Base-by-base conservation (phyloP, 2,797 vertebrate species). In the Coranthus polyacanthus region DNA sequence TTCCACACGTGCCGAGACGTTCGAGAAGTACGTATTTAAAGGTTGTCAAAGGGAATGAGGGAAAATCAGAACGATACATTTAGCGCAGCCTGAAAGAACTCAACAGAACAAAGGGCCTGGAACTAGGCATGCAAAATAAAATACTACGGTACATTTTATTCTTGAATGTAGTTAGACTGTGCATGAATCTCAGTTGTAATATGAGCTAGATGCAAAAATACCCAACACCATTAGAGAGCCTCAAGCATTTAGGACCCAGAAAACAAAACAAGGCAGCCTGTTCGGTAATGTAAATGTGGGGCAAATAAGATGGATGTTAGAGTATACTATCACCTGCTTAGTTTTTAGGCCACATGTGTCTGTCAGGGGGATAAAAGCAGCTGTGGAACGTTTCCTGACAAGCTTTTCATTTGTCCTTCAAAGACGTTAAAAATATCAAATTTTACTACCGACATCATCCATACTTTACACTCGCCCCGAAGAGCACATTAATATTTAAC, bases 371-470 rank as follows among this genome's bases (percentile, higher is more conserved):
- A 78, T 74, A 60, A 78, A 77, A 72, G 67, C 73, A 68, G 51
- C 54, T 54, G 52, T 39, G 43, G 17, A 17, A 42, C 20, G 6
- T 47, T 60, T 58, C 17, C 51, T 64, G 77, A 78, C 53, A 58
- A 56, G 70, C 55, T 39, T 76, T 62, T 80, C 56, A 60, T 83
- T 46, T 24, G 44, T 67, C 61, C 46, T 75, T 75, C 66, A 80
- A 72, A 77, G 42, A 51, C 66, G 34, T 58, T 85, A 81, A 81
- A 76, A 83, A 85, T 81, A 82, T 29, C 64, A 0, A 0, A 22
- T 71, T 69, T 75, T 36, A 56, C 51, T 68, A 29, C 49, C 54
- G 9, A 65, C 63, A 60, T 70, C 42, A 57, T 50, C 59, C 61
- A 57, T 55, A 49, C 56, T 54, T 49, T 36, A 32, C 64, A 56